Evolutionary conservation across 2,888 invertebrate species (phyloP), one percentile per base, ranked within the genome.

Genomic region (Falcaria lacertinaria): DNA sequence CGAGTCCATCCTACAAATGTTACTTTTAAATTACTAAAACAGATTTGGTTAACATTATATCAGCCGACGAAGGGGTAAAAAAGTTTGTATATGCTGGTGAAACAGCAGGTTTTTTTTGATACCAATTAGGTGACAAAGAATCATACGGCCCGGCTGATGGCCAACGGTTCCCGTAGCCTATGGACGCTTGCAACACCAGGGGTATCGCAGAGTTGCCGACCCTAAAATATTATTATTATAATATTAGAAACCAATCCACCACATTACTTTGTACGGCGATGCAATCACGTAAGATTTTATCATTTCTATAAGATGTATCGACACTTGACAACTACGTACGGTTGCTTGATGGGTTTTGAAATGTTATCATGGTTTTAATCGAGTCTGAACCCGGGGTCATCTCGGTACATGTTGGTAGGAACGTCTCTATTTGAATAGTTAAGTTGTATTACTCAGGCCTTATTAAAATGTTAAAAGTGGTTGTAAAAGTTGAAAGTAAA

Each of bases 351-450:
- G 11, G 28, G 11, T 28, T 28, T 11, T 6, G 22, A 22, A 36
- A 36, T 14, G 54, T 50, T 52, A 54, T 57, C 54, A 50, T 53
- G 54, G 52, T 52, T 60, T 57, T 54, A 50, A 60, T 60, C 59
- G 14, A 49, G 51, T 13, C 44, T 60, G 59, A 60, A 60, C 59
- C 34, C 46, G 25, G 50, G 59, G 59, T 57, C 59, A 57, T 33
- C 36, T 34, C 32, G 47, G 45, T 38, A 57, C 53, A 53, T 55
- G 52, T 55, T 54, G 49, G 53, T 54, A 56, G 50, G 55, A 56
- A 56, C 36, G 22, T 36, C 36, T 36, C 22, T 36, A 36, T 36
- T 36, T 28, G 28, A 36, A 22, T 22, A 11, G 35, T 35, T 14
- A 36, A 22, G 28, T 11, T 11, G 28, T 28, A 11, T 28, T 28